Conservation (phyloP, 2,888 invertebrate species). For the Eupithecia centaureata region DNA sequence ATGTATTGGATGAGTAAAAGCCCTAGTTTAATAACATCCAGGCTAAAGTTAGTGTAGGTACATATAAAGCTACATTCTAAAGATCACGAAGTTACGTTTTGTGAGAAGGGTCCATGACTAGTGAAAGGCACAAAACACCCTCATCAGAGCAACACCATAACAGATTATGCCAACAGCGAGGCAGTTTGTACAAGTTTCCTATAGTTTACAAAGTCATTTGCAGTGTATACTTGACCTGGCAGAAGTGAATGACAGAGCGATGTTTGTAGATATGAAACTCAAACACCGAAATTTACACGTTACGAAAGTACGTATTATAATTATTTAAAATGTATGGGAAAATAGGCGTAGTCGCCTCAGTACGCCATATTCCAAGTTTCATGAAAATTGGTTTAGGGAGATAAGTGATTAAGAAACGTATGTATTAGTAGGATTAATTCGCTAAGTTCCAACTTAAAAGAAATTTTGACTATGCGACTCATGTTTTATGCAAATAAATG, state of each 20-base stretch:
- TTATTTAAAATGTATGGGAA: too few relatives aligned
- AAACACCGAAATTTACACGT: neutral
- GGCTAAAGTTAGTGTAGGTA: neutral
- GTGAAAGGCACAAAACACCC: conserved; percentile 15
- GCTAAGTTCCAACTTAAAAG: too few relatives aligned
- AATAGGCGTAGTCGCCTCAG: too few relatives aligned
- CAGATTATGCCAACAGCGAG: conserved; percentile 31
- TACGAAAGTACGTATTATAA: too few relatives aligned
- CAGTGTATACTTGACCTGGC: conserved; percentile 33
- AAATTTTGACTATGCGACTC: too few relatives aligned
- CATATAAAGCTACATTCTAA: neutral
- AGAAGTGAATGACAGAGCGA: neutral
- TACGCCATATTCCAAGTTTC: too few relatives aligned
- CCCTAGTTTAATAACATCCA: neutral
- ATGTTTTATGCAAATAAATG: too few relatives aligned
- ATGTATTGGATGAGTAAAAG: neutral
- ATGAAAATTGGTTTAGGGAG: too few relatives aligned
- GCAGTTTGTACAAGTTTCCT: conserved; percentile 39
- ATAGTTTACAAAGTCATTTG: conserved; percentile 43
- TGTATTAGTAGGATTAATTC: too few relatives aligned
- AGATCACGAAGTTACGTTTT: neutral
- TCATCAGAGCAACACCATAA: conserved; percentile 22
- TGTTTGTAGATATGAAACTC: conserved; percentile 18
- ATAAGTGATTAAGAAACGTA: too few relatives aligned
- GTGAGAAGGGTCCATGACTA: conserved; percentile 9